Evolutionary conservation across 2,797 vertebrate species (phyloP), one percentile per base, ranked within the genome.

Genomic region (Myotis vivesi): DNA sequence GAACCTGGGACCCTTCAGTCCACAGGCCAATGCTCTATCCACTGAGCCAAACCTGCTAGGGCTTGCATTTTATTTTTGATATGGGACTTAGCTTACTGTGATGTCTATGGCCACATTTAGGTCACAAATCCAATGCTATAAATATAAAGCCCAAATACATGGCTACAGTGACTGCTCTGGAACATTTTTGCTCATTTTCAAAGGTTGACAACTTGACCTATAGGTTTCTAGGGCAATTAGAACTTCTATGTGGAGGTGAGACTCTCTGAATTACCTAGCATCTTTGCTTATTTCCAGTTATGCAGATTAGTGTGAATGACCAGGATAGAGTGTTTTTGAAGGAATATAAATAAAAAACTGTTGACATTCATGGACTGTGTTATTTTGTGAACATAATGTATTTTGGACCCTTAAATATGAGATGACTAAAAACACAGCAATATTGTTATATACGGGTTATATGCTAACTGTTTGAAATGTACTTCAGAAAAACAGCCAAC

Each of bases 381-480:
- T 95, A 72, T 77, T 96, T 93, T 95, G 79, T 92, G 71, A 94
- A 87, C 68, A 73, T 87, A 80, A 80, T 90, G 41, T 83, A 90
- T 87, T 76, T 93, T 95, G 93, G 80, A 49, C 86, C 76, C 93
- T 96, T 91, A 77, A 89, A 75, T 84, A 87, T 59, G 73, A 89
- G 92, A 87, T 33, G 33, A 82, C 38, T 94, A 46, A 88, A 88
- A 94, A 87, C 33, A 92, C 33, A 92, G 84, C 57, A 95, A 75
- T 94, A 87, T 87, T 92, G 72, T 94, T 64, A 69, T 46, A 22
- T 94, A 64, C n/a, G 80, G 85, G 55, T 93, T 95, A 49, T 46
- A 82, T 93, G 28, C 49, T 87, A 88, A 88, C 62, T 94, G 71
- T 94, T 83, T 73, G 80, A 95, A 93, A 91, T 36, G 49, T 44